Base-by-base conservation (phyloP, 2,797 vertebrate genomes). In the Scolopax bukidnonensis region DNA sequence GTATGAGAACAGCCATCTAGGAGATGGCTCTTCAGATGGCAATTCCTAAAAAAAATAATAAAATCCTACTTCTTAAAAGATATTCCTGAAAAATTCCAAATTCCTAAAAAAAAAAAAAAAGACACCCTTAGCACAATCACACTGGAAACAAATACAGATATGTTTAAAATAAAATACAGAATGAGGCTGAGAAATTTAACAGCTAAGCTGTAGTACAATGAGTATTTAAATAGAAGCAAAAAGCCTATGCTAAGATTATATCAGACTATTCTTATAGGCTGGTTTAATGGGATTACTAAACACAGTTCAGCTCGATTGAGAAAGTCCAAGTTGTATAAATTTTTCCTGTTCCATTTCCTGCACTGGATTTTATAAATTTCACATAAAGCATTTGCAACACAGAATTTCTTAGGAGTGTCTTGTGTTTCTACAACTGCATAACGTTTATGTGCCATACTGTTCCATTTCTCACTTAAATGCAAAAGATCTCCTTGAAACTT, bases 81-180 rank as follows among this genome's bases (percentile, higher is more conserved):
- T 74, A 50, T n/a, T 69, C 11, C 7, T 12, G 1, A 0, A 0
- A 57, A 73, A 69, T 15, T 21, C 40, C 7, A 80, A 53, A 67
- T 40, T 74, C 10, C 8, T 9, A 14, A 48, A 48, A 0, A 0
- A 57, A 73, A 69, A 74, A 47, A 0, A 0, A 57, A 11, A 3
- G 38, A 20, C 40, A 80, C 10, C 24, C 12, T 33, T 20, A 38
- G 36, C 23, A 74, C 18, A 16, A 33, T 16, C 4, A 1, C 41
- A 60, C 28, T 38, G 57, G 24, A 83, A 92, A 84, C 25, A 93
- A 89, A 67, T 8, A 41, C 13, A 41, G 28, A 50, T 8, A 13
- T 3, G 10, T 21, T 69, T 54, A 65, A 84, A 92, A 60, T 32
- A 54, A 89, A 84, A 33, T 15, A 80, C 17, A 71, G 64, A 85